Evolutionary conservation across 2,888 invertebrate species (phyloP), one percentile per base, ranked within the genome.

Genomic region (Lampropteryx suffumata): DNA sequence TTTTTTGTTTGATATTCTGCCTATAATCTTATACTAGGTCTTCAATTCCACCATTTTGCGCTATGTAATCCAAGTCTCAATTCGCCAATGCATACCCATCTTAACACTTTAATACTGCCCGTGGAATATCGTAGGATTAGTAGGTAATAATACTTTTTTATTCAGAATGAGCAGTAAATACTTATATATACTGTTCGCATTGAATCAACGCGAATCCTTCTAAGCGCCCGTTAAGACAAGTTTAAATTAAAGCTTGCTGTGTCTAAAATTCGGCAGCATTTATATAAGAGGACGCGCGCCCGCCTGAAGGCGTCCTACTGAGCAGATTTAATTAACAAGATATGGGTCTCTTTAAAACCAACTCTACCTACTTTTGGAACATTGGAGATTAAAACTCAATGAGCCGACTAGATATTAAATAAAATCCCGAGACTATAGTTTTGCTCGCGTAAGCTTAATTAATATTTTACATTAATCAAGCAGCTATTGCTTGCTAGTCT

Each of bases 311-410:
- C 84, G 69, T 83, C 88, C 87, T 69, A 77, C 85, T 74, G 87
- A 75, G 81, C 68, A 82, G 89, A 90, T 90, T 90, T 90, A 89
- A 90, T 90, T 90, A 90, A 89, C 85, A 80, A 88, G 89, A 90
- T 89, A 90, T 84, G 85, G 77, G 79, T 79, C 82, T 84, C 84
- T 85, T 87, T 86, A 79, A 86, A 83, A 86, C 82, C 80, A 79
- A 79, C 82, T 81, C 79, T 71, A 79, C 82, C 82, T 75, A 85
- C 82, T 84, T 86, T 86, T 71, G 82, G 83, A 77, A 80, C 79
- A 84, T 80, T 79, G 79, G 64, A 82, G 81, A 84, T 87, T 84
- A 84, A 88, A 84, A 82, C 81, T 84, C 82, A 84, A 83, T 83
- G 81, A 79, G 76, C 76, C 70, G 79, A 71, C 76, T 73, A 74